These are phyloP conservation scores for Protonibea diacanthus DNA, from an alignment of 2,797 vertebrate genomes.

Conservation along the genomic window DNA sequence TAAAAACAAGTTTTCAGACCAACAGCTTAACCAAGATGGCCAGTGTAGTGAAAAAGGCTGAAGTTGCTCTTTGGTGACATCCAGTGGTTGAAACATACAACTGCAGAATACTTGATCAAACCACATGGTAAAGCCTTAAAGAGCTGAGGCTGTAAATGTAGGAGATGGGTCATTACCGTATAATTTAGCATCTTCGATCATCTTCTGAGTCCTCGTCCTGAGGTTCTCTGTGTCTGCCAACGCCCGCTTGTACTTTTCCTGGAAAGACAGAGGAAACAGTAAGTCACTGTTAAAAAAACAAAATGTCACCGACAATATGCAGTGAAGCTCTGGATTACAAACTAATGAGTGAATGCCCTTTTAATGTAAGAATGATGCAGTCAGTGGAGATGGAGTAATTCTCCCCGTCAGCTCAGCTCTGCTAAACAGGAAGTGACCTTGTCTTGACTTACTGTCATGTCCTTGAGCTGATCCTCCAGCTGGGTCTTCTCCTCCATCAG, in stretches of 20 bases:
- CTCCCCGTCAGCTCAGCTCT: background rate
- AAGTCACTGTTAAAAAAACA: background rate
- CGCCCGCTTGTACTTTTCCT: conserved; percentile 97
- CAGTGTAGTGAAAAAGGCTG: background rate
- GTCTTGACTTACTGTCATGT: conserved; percentile 87
- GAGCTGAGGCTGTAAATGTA: background rate
- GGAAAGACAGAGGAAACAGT: background rate
- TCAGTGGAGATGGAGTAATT: background rate
- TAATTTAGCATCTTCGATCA: conserved; percentile 95
- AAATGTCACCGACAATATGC: background rate
- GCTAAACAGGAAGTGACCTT: too few species aligned
- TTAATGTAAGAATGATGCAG: background rate
- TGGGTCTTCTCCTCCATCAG: conserved; percentile 90
- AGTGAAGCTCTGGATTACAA: background rate
- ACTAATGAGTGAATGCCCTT: background rate
- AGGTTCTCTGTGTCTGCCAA: conserved; percentile 96
- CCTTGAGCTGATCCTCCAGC: conserved; percentile 93
- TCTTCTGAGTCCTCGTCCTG: conserved; percentile 92
- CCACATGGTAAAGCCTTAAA: too few species aligned
- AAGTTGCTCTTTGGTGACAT: conserved; percentile 13
- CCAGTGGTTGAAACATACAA: conserved; percentile 4
- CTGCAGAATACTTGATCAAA: background rate
- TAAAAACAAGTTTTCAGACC: background rate
- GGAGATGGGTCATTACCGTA: conserved; percentile 85
- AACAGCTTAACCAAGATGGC: background rate